Evolutionary conservation across 2,888 invertebrate genomes (phyloP), one percentile per base, ranked within the genome.

Genomic region (Onthophagus sagittarius): DNA sequence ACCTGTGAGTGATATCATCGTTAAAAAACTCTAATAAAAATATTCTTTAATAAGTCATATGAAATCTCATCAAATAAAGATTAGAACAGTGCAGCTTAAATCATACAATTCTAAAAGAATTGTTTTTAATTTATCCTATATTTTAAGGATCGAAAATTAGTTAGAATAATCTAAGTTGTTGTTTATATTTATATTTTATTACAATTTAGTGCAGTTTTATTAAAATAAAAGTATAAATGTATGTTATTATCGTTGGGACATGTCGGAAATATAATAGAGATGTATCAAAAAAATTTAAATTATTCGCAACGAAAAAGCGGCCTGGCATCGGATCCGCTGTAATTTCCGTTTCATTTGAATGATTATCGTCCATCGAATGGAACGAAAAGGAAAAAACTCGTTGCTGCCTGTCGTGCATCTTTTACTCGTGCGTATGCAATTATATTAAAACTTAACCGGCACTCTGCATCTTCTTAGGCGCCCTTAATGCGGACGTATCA

Each of bases 401-500:
- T 53, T 53, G 39, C 39, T 23, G 23, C 23, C 23, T 23, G 14
- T 64, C 67, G 32, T 67, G 32, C 67, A 32, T 67, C 67, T 67
- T 23, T 23, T 67, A 23, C 67, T 67, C 67, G 32, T n/a, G 67
- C 32, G 67, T 67, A 15, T 13, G 67, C 67, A 15, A 67, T 23
- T 32, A 67, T 23, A 53, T 53, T 53, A 31, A 67, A 67, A 67
- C 23, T 67, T 67, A 67, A 67, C 31, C 32, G 23, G 67, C 67
- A 31, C 67, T 32, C 67, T 67, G 67, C 67, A 67, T 67, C 67
- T 67, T n/a, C 23, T 67, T 9, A 53, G 7, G 39, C 39, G 11
- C 39, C 31, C 67, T 67, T 67, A 67, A 67, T 67, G 23, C 67
- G n/a, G 23, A n/a, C n/a, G 32, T 23, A 67, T 23, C 67, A 67